Evolutionary conservation across 2,888 invertebrate species (phyloP).

Genomic region (Aphrophora alni): DNA sequence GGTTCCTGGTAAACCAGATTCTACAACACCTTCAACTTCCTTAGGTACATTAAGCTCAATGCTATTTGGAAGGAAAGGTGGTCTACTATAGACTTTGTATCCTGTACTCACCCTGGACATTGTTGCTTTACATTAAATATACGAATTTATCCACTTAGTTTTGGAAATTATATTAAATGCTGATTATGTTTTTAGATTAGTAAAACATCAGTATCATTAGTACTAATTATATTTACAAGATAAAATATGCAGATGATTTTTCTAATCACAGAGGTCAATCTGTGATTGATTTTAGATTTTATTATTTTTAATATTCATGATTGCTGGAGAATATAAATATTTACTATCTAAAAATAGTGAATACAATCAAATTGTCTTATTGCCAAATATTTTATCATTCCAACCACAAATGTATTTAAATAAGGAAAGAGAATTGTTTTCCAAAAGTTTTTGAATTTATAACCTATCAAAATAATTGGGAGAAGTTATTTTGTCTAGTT

Average conservation of each 20-base stretch:
- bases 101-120: background rate
- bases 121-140: background rate
- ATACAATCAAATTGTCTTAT: background rate
- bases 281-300: background rate
- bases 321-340: background rate
- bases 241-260: background rate
- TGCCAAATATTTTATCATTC: background rate
- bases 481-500: too few relatives aligned
- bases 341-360: too few relatives aligned
- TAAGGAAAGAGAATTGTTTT: background rate
- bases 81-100: constrained; percentile 66
- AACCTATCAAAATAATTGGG: too few relatives aligned
- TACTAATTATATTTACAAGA: background rate
- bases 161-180: background rate
- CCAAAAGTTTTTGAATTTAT: too few relatives aligned
- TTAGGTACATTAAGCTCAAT: constrained; percentile 80
- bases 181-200: background rate
- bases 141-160: background rate
- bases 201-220: background rate
- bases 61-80: constrained; percentile 85
- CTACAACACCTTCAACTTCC: constrained; percentile 40
- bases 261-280: background rate
- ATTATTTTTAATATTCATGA: background rate
- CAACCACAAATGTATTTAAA: background rate
- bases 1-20: constrained; percentile 53